Conservation (phyloP, 2,113 vertebrate species). For the Notiomystis cincta region DNA sequence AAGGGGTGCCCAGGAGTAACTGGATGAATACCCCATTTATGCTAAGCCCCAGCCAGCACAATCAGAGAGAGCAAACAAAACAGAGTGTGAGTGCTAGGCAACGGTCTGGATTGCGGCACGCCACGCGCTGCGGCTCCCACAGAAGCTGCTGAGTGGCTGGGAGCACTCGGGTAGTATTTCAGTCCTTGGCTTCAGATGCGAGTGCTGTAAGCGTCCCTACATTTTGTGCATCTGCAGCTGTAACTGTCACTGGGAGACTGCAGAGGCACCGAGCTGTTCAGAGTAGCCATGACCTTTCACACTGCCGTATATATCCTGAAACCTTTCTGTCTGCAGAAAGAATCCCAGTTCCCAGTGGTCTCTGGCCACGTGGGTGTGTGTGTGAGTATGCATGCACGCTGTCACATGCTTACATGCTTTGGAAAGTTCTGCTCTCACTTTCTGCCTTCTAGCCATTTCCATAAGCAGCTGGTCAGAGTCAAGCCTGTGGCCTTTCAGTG, state of each 20-base stretch:
- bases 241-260: not conserved
- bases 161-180: not conserved
- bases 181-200: not conserved
- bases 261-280: not conserved
- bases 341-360: not conserved
- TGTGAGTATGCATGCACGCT: fast-evolving
- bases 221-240: not conserved
- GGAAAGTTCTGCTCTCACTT: not conserved
- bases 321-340: not conserved
- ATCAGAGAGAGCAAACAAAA: not conserved
- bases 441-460: not conserved
- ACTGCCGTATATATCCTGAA: not conserved
- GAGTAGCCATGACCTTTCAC: not conserved
- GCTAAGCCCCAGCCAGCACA: not conserved
- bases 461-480: not conserved
- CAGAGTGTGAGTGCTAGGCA: not conserved
- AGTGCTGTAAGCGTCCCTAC: not conserved
- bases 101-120: not conserved
- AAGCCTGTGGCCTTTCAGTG: not conserved
- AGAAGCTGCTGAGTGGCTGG: not conserved
- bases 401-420: not conserved
- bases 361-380: not conserved
- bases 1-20: not conserved
- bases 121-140: fast-evolving
- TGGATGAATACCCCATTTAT: not conserved